Evolutionary conservation across 2,888 invertebrate genomes (phyloP).

Genomic region (Tenthredo notha): DNA sequence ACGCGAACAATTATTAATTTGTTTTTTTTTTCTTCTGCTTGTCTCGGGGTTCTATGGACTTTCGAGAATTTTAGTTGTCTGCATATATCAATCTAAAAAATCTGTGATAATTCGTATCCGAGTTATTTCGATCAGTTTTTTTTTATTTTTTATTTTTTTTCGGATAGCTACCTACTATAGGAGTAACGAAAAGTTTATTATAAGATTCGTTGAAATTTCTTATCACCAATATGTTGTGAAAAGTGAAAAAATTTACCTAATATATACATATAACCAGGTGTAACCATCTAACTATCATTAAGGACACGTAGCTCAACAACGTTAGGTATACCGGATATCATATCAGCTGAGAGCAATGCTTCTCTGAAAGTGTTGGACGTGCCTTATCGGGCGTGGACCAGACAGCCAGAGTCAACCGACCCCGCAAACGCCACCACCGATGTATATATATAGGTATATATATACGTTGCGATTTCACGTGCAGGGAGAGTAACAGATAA

Average conservation of each 20-base stretch:
- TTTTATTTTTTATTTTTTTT: too few species aligned
- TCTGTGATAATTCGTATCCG: too few species aligned
- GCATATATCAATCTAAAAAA: too few species aligned
- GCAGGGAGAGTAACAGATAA: constrained; percentile 37
- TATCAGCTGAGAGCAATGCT: constrained; percentile 76
- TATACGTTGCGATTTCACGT: constrained; percentile 35
- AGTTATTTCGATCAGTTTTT: too few species aligned
- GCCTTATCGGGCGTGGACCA: constrained; percentile 77
- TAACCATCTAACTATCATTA: background rate
- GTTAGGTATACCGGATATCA: constrained; percentile 66
- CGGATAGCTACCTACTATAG: too few species aligned
- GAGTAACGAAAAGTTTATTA: too few species aligned
- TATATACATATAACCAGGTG: background rate
- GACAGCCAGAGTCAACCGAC: constrained; percentile 69
- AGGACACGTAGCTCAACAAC: constrained; percentile 7
- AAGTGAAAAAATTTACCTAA: background rate
- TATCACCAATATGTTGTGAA: background rate
- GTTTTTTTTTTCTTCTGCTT: too few species aligned
- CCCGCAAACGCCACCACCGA: constrained; percentile 55
- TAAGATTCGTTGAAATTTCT: background rate
- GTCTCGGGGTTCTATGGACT: too few species aligned
- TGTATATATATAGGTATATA: constrained; percentile 26
- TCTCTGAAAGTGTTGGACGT: constrained; percentile 76
- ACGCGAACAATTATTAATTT: too few species aligned
- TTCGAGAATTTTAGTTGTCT: too few species aligned